A percentile compares a stretch with the other conserved stretches of the same genome.
These are phyloP conservation scores for Protonibea diacanthus DNA, from an alignment of 2,797 vertebrate genomes.

Conservation along the genomic window DNA sequence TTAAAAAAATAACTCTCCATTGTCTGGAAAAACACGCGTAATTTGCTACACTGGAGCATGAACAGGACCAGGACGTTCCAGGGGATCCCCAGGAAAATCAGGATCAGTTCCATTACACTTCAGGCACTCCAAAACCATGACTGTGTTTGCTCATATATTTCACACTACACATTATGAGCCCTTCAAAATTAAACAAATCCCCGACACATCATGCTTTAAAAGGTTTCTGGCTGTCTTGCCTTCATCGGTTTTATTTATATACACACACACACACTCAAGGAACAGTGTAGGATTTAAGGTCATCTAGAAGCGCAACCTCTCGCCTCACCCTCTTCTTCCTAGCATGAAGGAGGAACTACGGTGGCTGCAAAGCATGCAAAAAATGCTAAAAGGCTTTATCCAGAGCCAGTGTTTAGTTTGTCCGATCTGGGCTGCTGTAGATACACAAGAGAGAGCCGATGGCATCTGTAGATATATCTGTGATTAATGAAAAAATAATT, in stretches of 20 bases:
- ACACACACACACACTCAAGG: background rate
- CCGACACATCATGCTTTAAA: background rate
- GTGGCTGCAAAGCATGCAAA: no score
- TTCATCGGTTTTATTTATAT: background rate
- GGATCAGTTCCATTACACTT: slow-evolving; percentile 13
- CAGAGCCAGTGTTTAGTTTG: no score
- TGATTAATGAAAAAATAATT: no score
- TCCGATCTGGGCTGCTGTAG: no score
- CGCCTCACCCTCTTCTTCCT: no score
- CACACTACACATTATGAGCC: background rate
- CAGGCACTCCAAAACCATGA: background rate
- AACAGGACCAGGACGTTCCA: slow-evolving; percentile 9
- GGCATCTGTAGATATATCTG: no score
- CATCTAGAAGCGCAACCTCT: no score
- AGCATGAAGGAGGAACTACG: no score
- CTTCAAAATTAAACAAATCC: slow-evolving; percentile 15
- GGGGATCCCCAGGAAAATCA: slow-evolving; percentile 29
- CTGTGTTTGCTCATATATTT: slow-evolving; percentile 16
- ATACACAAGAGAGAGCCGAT: no score
- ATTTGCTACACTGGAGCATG: slow-evolving; percentile 3
- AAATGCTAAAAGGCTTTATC: no score
- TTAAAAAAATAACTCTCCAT: slow-evolving; percentile 42
- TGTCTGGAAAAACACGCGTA: slow-evolving; percentile 13
- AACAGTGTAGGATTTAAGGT: no score
- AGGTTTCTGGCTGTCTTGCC: background rate